Percentiles rank a stretch among this genome's conserved stretches.
These are phyloP conservation scores for Nothura maculosa DNA, from an alignment of 2,797 vertebrate genomes.

Conservation along the genomic window DNA sequence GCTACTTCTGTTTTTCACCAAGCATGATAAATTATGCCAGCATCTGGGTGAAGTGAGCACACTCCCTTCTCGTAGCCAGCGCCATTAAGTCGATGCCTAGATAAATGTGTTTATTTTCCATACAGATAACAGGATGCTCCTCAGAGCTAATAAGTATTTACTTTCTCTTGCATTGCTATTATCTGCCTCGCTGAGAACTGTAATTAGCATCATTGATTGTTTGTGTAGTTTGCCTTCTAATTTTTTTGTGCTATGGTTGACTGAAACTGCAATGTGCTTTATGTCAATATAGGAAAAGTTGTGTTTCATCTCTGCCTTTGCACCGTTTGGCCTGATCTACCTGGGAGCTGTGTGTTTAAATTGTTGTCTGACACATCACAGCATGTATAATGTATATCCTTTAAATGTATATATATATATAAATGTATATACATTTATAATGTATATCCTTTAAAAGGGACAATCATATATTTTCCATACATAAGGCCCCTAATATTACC, in stretches of 20 bases:
- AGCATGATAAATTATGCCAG: not conserved
- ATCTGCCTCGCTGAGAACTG: conserved; percentile 25
- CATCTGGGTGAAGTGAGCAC: not conserved
- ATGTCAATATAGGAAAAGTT: not conserved
- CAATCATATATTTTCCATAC: not conserved
- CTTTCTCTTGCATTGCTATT: conserved; percentile 34
- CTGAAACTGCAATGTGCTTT: not conserved
- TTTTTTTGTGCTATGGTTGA: not conserved
- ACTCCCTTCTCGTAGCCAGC: not conserved
- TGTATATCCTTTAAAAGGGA: not conserved
- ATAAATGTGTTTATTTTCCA: conserved; percentile 58
- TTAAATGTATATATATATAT: too few species aligned
- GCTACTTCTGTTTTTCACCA: not conserved
- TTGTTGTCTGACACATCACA: not conserved
- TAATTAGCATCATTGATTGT: conserved; percentile 42
- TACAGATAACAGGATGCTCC: conserved; percentile 57
- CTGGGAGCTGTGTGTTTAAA: not conserved
- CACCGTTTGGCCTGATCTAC: not conserved
- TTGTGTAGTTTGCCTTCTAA: not conserved
- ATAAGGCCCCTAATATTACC: not conserved
- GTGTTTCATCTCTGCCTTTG: not conserved
- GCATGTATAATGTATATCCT: not conserved
- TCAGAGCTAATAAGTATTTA: conserved; percentile 52
- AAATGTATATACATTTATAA: too few species aligned
- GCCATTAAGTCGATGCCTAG: conserved; percentile 40